A percentile compares a stretch with the other conserved stretches of the same genome.
These are phyloP conservation scores for Bufo gargarizans DNA, from an alignment of 2,113 vertebrate genomes.

Conservation along the genomic window DNA sequence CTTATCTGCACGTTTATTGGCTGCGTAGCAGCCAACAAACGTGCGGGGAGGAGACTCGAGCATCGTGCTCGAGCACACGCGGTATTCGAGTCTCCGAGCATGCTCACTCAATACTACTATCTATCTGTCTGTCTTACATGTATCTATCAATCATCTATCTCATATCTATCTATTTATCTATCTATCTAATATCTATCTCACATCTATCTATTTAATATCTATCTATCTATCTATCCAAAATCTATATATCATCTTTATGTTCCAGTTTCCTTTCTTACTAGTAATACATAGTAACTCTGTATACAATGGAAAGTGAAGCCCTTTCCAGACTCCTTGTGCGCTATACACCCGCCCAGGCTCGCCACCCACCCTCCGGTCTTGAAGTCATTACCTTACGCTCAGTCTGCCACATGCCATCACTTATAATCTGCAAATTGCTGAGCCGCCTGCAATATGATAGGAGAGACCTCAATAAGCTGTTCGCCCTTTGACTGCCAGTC, in stretches of 20 bases:
- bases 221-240: not conserved
- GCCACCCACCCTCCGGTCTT: conserved; percentile 11
- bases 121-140: not conserved
- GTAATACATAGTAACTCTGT: not conserved
- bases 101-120: not conserved
- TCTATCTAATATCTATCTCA: not conserved
- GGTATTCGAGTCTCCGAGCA: too few species aligned
- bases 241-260: not conserved
- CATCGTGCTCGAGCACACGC: too few species aligned
- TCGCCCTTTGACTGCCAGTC: conserved; percentile 45
- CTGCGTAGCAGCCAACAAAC: too few species aligned
- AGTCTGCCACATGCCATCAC: conserved; percentile 19
- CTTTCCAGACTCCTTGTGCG: not conserved
- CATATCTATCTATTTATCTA: not conserved
- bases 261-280: not conserved
- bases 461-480: conserved; percentile 25
- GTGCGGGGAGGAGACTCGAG: too few species aligned
- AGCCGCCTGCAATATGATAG: conserved; percentile 14
- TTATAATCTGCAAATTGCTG: conserved; percentile 17
- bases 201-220: not conserved
- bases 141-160: not conserved
- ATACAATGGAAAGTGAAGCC: not conserved
- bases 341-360: not conserved
- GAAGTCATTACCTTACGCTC: conserved; percentile 18
- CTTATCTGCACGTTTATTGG: too few species aligned